These are phyloP conservation scores for Sparus aurata DNA, from an alignment of 2,797 vertebrate species.

Conservation along the genomic window DNA sequence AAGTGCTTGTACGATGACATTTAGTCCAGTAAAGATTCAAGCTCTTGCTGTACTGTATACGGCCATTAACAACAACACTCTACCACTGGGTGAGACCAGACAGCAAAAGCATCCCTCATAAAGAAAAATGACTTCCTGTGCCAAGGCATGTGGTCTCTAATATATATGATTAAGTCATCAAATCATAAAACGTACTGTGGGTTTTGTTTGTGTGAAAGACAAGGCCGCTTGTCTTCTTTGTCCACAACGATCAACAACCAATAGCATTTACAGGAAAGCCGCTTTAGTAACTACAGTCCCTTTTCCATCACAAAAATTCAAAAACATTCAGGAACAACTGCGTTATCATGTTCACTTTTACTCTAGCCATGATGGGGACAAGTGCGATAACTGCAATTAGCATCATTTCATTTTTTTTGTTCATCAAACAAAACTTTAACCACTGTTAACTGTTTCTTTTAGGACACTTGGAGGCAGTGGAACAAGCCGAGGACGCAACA, in stretches of 20 bases:
- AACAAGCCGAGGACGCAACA: not conserved
- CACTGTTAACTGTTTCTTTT: not conserved
- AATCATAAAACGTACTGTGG: conserved; percentile 33
- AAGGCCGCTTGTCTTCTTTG: conserved; percentile 45
- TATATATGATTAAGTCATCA: conserved; percentile 24
- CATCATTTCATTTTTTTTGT: not conserved
- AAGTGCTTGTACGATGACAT: conserved; percentile 83
- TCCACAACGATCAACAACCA: conserved; percentile 24
- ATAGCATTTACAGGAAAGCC: conserved; percentile 37
- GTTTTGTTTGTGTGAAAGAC: conserved; percentile 36
- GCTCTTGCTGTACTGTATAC: conserved; percentile 60
- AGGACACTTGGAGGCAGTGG: not conserved
- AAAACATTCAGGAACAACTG: not conserved
- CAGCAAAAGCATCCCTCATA: not conserved
- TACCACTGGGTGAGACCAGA: conserved; percentile 41
- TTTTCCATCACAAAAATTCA: conserved; percentile 57
- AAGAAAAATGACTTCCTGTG: conserved; percentile 18
- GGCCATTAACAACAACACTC: conserved; percentile 55
- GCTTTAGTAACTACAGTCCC: conserved; percentile 10
- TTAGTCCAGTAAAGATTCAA: conserved; percentile 59
- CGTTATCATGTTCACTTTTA: not conserved
- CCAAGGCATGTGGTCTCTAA: conserved; percentile 53
- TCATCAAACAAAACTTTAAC: not conserved
- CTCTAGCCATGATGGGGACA: not conserved
- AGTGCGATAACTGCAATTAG: not conserved